Evolutionary conservation across 1,140 invertebrate species (phyloP).

Genomic region (Drosophila repleta): DNA sequence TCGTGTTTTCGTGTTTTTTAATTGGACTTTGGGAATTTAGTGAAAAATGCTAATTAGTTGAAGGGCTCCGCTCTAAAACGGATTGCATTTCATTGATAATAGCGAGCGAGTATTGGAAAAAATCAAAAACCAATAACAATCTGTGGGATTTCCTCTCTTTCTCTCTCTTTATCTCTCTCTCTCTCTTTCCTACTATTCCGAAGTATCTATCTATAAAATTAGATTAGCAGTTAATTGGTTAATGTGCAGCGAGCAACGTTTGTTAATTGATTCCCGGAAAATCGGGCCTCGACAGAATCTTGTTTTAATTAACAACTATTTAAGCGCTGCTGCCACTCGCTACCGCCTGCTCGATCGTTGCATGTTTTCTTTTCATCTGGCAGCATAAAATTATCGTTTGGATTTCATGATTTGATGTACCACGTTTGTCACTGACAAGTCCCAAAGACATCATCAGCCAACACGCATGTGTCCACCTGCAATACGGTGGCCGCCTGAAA

Average conservation of each 20-base stretch:
- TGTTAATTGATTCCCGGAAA: slow-evolving; percentile 79
- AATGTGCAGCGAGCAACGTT: slow-evolving; percentile 81
- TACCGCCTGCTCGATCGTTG: slow-evolving; percentile 35
- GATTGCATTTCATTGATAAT: slow-evolving; percentile 80
- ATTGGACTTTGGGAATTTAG: slow-evolving; percentile 81
- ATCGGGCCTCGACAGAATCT: slow-evolving; percentile 40
- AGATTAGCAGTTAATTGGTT: slow-evolving; percentile 82
- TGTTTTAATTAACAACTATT: slow-evolving; percentile 78
- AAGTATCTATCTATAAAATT: slow-evolving; percentile 76
- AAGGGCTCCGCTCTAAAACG: slow-evolving; percentile 56
- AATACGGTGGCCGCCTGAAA: background rate
- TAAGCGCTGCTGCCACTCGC: slow-evolving; percentile 37
- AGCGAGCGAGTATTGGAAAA: slow-evolving; percentile 37
- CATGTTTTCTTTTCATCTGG: slow-evolving; percentile 61
- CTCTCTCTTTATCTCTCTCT: slow-evolving; percentile 1
- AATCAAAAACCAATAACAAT: slow-evolving; percentile 40
- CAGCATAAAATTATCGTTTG: slow-evolving; percentile 70
- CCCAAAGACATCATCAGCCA: slow-evolving; percentile 6
- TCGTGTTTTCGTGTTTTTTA: slow-evolving; percentile 83
- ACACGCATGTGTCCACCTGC: background rate
- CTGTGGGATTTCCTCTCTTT: slow-evolving; percentile 43
- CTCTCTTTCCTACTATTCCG: background rate
- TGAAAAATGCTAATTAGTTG: slow-evolving; percentile 83
- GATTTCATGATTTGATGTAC: slow-evolving; percentile 39
- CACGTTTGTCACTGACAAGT: slow-evolving; percentile 36